Evolutionary conservation across 2,113 vertebrate genomes (phyloP).

Genomic region (Emydura subglobosa): DNA sequence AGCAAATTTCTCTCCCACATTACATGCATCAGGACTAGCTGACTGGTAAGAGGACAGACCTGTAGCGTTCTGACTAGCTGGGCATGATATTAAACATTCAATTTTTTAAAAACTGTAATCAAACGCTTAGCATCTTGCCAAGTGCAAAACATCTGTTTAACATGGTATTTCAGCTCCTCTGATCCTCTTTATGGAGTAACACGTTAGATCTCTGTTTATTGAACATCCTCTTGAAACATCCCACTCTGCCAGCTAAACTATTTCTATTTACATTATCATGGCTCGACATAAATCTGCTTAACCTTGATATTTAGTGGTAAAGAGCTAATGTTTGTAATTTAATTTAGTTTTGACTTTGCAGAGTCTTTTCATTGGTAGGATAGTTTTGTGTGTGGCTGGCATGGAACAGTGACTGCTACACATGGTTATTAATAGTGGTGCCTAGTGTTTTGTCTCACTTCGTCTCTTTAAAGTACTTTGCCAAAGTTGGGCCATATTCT

Average conservation of each 20-base stretch:
- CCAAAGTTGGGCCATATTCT: background rate
- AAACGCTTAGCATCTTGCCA: background rate
- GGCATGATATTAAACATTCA: rapidly evolving
- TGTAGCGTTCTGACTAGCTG: background rate
- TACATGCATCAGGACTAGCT: no score
- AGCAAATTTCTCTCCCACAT: background rate
- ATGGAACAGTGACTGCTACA: background rate
- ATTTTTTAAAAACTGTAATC: background rate
- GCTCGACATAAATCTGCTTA: background rate
- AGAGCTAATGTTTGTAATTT: background rate
- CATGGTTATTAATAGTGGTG: background rate
- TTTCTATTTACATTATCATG: rapidly evolving
- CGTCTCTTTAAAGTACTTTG: background rate
- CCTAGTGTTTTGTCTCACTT: background rate
- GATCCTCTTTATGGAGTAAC: background rate
- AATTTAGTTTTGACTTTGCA: background rate
- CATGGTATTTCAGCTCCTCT: conserved; percentile 3
- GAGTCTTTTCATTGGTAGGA: background rate
- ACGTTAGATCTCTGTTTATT: background rate
- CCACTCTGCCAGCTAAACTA: rapidly evolving
- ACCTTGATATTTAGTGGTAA: rapidly evolving
- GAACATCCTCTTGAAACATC: rapidly evolving
- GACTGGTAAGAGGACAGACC: rapidly evolving
- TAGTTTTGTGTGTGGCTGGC: background rate
- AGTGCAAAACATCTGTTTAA: background rate